Conservation (phyloP, 2,797 vertebrate species). For the Acomys russatus region DNA sequence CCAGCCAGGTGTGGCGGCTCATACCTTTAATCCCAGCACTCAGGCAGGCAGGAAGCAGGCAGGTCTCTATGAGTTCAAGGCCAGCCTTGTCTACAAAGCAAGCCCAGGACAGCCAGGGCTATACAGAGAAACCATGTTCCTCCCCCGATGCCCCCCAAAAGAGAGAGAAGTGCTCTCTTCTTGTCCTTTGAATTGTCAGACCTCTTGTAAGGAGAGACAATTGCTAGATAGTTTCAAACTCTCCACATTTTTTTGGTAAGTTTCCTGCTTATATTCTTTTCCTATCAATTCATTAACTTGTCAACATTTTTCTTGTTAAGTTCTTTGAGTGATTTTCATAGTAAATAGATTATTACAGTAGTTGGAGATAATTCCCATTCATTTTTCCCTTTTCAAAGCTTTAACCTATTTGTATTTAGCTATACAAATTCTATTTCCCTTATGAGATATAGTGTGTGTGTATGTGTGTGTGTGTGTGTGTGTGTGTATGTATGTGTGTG, state of each 20-base stretch:
- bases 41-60: no score
- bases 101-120: no score
- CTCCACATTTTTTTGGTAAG: not conserved
- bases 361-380: not conserved
- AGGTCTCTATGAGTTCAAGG: no score
- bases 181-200: conserved; percentile 31
- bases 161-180: not conserved
- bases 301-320: conserved; percentile 47
- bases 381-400: not conserved
- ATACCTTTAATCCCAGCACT: no score
- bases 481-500: not conserved
- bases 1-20: no score
- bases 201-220: not conserved
- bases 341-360: conserved; percentile 12
- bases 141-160: no score
- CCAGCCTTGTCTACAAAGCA: no score
- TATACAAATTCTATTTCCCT: conserved; percentile 11
- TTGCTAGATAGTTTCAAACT: conserved; percentile 5
- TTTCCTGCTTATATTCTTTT: conserved; percentile 22
- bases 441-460: not conserved
- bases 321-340: not conserved
- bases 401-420: conserved; percentile 25
- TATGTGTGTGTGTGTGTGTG: not conserved
- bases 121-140: no score
- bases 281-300: conserved; percentile 6